A percentile compares a stretch with the other conserved stretches of the same genome.
Conservation (phyloP, 1,140 invertebrate species). For the Yoshiicerus persimilis region DNA sequence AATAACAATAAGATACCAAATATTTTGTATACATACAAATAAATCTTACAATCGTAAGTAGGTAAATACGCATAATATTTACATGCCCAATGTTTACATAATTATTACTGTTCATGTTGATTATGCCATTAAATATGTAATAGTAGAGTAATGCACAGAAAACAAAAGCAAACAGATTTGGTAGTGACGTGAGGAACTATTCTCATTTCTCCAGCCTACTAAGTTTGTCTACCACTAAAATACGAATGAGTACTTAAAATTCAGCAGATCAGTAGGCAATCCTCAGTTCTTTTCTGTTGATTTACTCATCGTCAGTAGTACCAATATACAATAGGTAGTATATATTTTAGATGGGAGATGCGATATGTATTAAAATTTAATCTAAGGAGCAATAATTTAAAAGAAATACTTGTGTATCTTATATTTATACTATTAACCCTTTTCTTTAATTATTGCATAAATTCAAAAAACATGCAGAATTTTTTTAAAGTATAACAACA, state of each 20-base stretch:
- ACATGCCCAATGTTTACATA: not conserved
- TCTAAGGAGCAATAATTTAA: too few species aligned
- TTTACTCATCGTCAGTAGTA: too few species aligned
- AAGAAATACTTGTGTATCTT: too few species aligned
- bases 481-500: too few species aligned
- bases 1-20: not conserved
- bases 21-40: not conserved
- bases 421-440: too few species aligned
- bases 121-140: not conserved
- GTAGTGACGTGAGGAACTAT: not conserved
- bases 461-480: too few species aligned
- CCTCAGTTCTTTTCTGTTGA: too few species aligned
- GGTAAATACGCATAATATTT: not conserved
- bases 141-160: too few species aligned
- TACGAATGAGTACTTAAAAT: not conserved
- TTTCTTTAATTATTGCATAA: too few species aligned
- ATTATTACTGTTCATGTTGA: not conserved
- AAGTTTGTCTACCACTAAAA: not conserved
- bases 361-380: not conserved
- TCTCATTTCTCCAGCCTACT: not conserved
- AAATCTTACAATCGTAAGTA: not conserved
- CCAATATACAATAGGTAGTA: too few species aligned
- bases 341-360: not conserved
- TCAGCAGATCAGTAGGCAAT: too few species aligned
- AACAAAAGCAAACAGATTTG: too few species aligned